Evolutionary conservation across 2,797 vertebrate genomes (phyloP).

Genomic region (Phaenicophaeus curvirostris): DNA sequence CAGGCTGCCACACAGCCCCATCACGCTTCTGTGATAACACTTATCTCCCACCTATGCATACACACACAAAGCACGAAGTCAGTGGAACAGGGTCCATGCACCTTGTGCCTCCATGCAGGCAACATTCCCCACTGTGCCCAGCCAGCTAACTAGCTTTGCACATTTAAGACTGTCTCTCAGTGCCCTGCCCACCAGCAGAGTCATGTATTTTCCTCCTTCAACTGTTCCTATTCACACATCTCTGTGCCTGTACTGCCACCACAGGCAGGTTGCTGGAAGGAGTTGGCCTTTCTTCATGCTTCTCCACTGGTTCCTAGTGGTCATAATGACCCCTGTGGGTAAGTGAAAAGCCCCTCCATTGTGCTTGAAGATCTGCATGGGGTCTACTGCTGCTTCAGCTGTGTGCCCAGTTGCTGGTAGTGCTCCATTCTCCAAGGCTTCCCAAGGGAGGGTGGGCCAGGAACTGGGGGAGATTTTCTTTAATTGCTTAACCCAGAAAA

Average conservation of each 20-base stretch:
- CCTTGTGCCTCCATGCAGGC: background rate
- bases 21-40: background rate
- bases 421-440: background rate
- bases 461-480: fast-evolving
- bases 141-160: background rate
- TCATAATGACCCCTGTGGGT: background rate
- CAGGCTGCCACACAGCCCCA: background rate
- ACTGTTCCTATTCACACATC: background rate
- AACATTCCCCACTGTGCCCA: background rate
- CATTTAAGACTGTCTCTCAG: background rate
- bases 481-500: no score
- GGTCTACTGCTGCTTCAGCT: background rate
- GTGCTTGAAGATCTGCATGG: background rate
- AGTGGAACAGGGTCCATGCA: background rate
- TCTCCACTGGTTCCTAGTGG: background rate
- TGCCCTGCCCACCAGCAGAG: background rate
- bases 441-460: no score
- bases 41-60: background rate
- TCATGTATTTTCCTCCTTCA: background rate
- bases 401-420: background rate
- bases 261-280: background rate
- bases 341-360: background rate
- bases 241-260: background rate
- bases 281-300: background rate
- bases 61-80: background rate